phyloP scores from a whole-genome alignment of 2,888 invertebrate species.

The Microplitis manilae region DNA sequence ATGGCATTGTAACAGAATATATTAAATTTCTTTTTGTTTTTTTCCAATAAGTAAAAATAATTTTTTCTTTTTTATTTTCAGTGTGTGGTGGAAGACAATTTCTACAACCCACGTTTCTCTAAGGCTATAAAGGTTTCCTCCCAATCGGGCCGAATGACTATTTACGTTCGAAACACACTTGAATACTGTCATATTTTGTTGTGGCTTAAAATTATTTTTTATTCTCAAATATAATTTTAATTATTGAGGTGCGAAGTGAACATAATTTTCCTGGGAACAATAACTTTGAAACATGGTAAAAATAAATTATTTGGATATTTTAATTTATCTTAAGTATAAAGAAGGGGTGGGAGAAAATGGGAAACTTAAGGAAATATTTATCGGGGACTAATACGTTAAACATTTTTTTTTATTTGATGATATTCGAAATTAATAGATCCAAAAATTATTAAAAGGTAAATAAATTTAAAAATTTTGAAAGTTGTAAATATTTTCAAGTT shows the following conservation, averaged over 20 bases:
- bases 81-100: constrained; percentile 50
- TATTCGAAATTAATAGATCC: no score
- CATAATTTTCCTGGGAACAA: background rate
- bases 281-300: background rate
- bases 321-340: background rate
- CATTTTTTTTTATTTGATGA: no score
- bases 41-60: constrained; percentile 20
- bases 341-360: no score
- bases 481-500: no score
- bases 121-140: constrained; percentile 64
- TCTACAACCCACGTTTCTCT: constrained; percentile 61
- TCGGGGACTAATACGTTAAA: no score
- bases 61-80: constrained; percentile 18
- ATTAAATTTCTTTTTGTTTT: constrained; percentile 24
- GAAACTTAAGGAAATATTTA: no score
- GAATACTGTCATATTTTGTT: constrained; percentile 46
- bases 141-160: constrained; percentile 60
- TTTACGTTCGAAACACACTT: constrained; percentile 60
- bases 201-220: background rate
- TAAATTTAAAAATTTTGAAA: no score
- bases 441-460: no score
- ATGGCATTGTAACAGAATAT: constrained; percentile 29
- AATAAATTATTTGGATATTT: background rate
- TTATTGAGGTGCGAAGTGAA: background rate
- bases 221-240: background rate